These are phyloP conservation scores for Eleginops maclovinus DNA, from an alignment of 2,113 vertebrate genomes.

Conservation along the genomic window DNA sequence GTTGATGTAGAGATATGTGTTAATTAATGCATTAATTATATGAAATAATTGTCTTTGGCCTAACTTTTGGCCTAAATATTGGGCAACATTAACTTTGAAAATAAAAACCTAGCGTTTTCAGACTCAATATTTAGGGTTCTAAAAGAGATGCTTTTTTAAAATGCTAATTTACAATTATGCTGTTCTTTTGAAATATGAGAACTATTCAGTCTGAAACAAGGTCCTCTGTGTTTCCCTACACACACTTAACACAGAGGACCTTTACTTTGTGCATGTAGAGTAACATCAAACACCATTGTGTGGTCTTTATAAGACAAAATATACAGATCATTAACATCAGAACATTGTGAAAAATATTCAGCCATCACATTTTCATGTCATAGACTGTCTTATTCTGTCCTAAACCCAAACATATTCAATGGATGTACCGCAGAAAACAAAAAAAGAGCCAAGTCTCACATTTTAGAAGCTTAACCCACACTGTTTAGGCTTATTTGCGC, in stretches of 20 bases:
- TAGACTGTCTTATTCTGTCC: no score
- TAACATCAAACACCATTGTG: no score
- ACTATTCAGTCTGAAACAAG: background rate
- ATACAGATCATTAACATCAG: no score
- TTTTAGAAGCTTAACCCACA: background rate
- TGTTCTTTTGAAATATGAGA: background rate
- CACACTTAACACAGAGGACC: no score
- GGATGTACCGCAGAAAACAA: background rate
- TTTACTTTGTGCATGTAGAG: no score
- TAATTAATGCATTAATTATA: constrained; percentile 15
- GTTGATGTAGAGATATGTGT: background rate
- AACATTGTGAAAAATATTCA: no score
- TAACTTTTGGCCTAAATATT: constrained; percentile 1
- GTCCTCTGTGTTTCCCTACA: no score
- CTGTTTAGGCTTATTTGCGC: background rate
- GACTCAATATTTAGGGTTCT: background rate
- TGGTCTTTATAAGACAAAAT: no score
- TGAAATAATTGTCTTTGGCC: background rate
- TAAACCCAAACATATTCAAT: background rate
- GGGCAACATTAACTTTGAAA: background rate
- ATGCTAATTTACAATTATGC: background rate
- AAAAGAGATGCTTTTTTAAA: background rate
- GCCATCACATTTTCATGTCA: no score
- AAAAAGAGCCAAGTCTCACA: background rate
- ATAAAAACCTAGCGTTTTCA: background rate